These are phyloP conservation scores for Cylindroiulus punctatus DNA, from an alignment of 2,888 invertebrate species.

Conservation along the genomic window DNA sequence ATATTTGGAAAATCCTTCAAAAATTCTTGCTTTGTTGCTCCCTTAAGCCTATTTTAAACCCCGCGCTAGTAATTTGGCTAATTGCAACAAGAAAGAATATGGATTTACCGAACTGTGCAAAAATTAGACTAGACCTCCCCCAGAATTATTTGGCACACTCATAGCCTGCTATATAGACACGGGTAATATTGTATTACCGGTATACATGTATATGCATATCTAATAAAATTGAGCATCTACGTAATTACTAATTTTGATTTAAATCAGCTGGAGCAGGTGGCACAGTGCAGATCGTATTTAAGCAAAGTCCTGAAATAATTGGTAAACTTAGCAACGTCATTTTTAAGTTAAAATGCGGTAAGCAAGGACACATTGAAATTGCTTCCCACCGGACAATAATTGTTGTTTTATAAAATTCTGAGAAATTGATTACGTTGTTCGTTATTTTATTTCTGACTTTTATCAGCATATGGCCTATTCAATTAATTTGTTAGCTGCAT, in stretches of 20 bases:
- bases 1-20: slow-evolving; percentile 22
- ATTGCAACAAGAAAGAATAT: slow-evolving; percentile 41
- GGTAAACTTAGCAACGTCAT: neutral
- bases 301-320: neutral
- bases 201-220: neutral
- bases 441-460: neutral
- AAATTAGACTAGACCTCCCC: slow-evolving; percentile 54
- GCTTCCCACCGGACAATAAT: neutral
- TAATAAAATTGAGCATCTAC: slow-evolving; percentile 25
- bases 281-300: neutral
- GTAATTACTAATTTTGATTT: neutral
- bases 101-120: slow-evolving; percentile 46
- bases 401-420: neutral
- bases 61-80: slow-evolving; percentile 30
- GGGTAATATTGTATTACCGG: slow-evolving; percentile 7
- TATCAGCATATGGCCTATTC: neutral
- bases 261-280: slow-evolving; percentile 35
- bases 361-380: neutral
- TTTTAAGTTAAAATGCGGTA: neutral
- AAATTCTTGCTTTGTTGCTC: neutral
- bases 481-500: neutral
- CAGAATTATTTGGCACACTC: slow-evolving; percentile 54
- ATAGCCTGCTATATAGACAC: slow-evolving; percentile 51
- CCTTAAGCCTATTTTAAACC: slow-evolving; percentile 9
- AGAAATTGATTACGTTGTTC: neutral